These are phyloP conservation scores for Hypocryptadius cinnamomeus DNA, from an alignment of 2,113 vertebrate genomes.

Conservation along the genomic window DNA sequence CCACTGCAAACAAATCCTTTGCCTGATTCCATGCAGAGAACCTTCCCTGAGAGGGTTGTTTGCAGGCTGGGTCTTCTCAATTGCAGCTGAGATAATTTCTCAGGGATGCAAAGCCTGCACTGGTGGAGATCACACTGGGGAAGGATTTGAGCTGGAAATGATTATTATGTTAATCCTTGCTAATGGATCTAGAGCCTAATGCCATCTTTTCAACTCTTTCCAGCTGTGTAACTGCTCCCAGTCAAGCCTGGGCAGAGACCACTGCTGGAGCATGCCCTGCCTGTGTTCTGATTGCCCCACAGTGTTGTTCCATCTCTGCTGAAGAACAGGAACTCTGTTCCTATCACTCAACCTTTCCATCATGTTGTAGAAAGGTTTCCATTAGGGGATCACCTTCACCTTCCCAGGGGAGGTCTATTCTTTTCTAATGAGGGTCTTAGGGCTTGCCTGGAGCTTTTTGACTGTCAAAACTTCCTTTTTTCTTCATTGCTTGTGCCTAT, in stretches of 20 bases:
- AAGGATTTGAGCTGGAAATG: neutral
- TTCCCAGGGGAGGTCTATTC: neutral
- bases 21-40: neutral
- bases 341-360: neutral
- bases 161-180: neutral
- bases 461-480: neutral
- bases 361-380: neutral
- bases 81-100: neutral
- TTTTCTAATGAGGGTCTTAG: neutral
- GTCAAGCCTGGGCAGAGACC: neutral
- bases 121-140: neutral
- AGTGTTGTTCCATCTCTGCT: neutral
- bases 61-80: neutral
- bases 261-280: neutral
- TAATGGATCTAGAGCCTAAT: neutral
- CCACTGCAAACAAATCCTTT: neutral
- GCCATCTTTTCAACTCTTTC: neutral
- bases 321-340: neutral
- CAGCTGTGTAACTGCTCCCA: neutral
- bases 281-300: neutral
- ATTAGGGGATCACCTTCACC: neutral
- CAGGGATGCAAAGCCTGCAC: neutral
- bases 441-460: neutral
- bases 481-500: neutral
- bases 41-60: neutral